A percentile compares a stretch with the other conserved stretches of the same genome.
Evolutionary conservation across 1,140 invertebrate species (phyloP).

Genomic region (Rhyzopertha dominica): DNA sequence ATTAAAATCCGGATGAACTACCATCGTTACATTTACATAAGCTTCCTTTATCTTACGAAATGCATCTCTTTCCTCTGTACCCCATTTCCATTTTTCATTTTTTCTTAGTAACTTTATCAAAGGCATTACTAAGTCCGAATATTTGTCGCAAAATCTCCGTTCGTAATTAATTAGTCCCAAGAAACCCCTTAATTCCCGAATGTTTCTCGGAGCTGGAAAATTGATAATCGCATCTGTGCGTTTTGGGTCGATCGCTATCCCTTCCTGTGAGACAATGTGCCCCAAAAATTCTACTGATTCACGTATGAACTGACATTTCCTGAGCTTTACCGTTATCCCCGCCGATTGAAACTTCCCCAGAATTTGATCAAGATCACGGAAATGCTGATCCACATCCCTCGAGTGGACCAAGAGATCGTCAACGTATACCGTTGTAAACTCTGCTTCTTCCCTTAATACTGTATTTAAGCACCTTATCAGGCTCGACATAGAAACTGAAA

Average conservation of each 20-base stretch:
- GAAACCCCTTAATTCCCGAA: conserved; percentile 1
- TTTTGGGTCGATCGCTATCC: conserved; percentile 1
- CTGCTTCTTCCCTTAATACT: conserved; percentile 1
- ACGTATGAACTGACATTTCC: not conserved
- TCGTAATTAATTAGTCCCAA: conserved; percentile 9
- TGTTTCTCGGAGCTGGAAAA: conserved; percentile 5
- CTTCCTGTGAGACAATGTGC: conserved; percentile 1
- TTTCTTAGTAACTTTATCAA: not conserved
- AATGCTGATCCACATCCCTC: not conserved
- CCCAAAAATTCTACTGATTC: conserved; percentile 3
- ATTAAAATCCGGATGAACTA: conserved; percentile 7
- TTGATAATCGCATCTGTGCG: not conserved
- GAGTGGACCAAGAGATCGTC: conserved; percentile 10
- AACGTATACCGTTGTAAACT: conserved; percentile 1
- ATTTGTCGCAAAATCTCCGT: conserved; percentile 1
- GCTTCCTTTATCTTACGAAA: conserved; percentile 4
- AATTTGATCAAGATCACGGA: conserved; percentile 4
- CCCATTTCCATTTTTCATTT: conserved; percentile 12
- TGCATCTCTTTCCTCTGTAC: not conserved
- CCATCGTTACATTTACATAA: not conserved
- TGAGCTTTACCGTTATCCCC: no score
- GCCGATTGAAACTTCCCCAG: conserved; percentile 1
- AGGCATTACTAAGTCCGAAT: conserved; percentile 1
- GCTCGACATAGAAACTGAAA: not conserved
- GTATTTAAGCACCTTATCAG: conserved; percentile 6